These are phyloP conservation scores for Drosophila ustulata DNA, from an alignment of 2,888 invertebrate species.

Conservation along the genomic window DNA sequence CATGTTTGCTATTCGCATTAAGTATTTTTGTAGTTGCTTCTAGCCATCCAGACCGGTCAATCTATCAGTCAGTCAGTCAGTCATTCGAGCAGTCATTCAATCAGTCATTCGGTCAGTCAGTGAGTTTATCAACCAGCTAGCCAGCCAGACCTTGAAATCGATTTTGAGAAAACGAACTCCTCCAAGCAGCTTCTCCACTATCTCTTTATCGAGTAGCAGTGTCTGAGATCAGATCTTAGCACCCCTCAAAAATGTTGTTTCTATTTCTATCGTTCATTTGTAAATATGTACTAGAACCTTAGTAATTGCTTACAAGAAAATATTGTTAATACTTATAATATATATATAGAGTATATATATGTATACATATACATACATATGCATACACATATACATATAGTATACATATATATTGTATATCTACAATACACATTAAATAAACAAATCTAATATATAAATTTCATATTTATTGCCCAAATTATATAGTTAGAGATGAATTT, in stretches of 20 bases:
- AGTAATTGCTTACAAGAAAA: slow-evolving; percentile 58
- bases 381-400: slow-evolving; percentile 20
- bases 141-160: slow-evolving; percentile 30
- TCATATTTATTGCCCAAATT: slow-evolving; percentile 77
- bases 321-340: slow-evolving; percentile 75
- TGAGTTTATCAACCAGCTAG: slow-evolving; percentile 15
- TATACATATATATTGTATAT: slow-evolving; percentile 39
- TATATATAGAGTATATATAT: slow-evolving; percentile 39
- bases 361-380: slow-evolving; percentile 25
- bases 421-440: slow-evolving; percentile 56
- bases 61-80: slow-evolving; percentile 11
- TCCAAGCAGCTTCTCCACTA: slow-evolving; percentile 21
- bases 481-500: slow-evolving; percentile 80
- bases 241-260: slow-evolving; percentile 61
- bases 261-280: slow-evolving; percentile 67
- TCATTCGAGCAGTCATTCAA: slow-evolving; percentile 7
- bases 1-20: slow-evolving; percentile 45
- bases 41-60: slow-evolving; percentile 26
- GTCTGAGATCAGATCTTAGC: slow-evolving; percentile 40
- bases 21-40: slow-evolving; percentile 71
- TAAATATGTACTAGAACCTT: slow-evolving; percentile 72
- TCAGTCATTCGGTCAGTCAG: slow-evolving; percentile 12
- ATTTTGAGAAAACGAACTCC: slow-evolving; percentile 10
- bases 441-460: slow-evolving; percentile 70
- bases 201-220: slow-evolving; percentile 12